Evolutionary conservation across 2,797 vertebrate species (phyloP), one percentile per base, ranked within the genome.

Genomic region (Trachops cirrhosus): DNA sequence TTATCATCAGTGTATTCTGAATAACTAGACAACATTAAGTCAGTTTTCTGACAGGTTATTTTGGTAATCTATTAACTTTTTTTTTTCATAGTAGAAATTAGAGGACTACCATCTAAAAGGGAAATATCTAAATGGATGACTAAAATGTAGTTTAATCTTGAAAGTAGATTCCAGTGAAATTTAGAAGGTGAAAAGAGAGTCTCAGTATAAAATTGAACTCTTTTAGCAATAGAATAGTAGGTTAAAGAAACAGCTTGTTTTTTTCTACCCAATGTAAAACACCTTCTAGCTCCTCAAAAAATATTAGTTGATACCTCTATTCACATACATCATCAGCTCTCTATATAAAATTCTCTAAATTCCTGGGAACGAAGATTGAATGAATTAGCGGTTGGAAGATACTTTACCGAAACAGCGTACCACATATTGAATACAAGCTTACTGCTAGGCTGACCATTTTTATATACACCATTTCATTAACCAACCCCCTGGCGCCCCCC

Each of bases 91-190:
- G 18, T 73, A 6, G 91, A 91, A 93, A 73, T 44, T 86, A 64
- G 77, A 83, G 14, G 22, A 82, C 26, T 68, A 73, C 8, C 8
- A 85, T 32, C 21, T 84, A 71, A 86, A 96, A 91, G 32, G 26
- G 37, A 26, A 89, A 34, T 15, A 59, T 7, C 15, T 52, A 83
- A 2, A 67, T 44, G 26, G 32, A 52, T 68, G 62, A 48, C 48
- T 95, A 85, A 85, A 95, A 93, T 86, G 64, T 59, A 93, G 2
- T n/a, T 80, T 67, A 96, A 84, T 71, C 44, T 68, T 93, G 9
- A 82, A 73, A 87, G 24, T 41, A 94, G 34, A 67, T 75, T 46
- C 7, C 32, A 94, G n/a, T 62, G 52, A 82, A 77, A 78, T 57
- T 73, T 89, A 90, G 34, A 94, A 48, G 54, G 15, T 88, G 39